Evolutionary conservation across 2,888 invertebrate genomes (phyloP).

Genomic region (Zeuzera pyrina): DNA sequence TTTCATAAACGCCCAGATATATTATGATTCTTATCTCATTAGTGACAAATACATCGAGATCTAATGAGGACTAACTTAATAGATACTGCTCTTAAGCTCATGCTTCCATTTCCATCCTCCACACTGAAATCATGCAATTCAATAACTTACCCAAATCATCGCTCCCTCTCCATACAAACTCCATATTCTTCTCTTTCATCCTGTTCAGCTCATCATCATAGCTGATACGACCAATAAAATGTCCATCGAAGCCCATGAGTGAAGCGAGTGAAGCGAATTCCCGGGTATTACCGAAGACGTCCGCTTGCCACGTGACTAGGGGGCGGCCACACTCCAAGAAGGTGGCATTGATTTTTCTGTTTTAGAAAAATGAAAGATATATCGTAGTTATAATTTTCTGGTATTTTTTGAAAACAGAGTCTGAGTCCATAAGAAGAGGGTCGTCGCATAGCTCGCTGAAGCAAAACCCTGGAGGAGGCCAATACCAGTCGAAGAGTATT

Average conservation of each 20-base stretch:
- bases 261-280: constrained; percentile 82
- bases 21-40: too few relatives aligned
- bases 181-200: constrained; percentile 75
- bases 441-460: constrained; percentile 87
- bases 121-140: too few relatives aligned
- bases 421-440: constrained; percentile 82
- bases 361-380: constrained; percentile 6
- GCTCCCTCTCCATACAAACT: constrained; percentile 89
- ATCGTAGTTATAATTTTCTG: constrained; percentile 40
- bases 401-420: constrained; percentile 83
- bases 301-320: constrained; percentile 83
- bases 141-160: constrained; percentile 77
- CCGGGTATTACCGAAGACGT: constrained; percentile 86
- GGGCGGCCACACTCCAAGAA: constrained; percentile 82
- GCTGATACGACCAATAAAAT: constrained; percentile 89
- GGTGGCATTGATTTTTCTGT: constrained; percentile 72
- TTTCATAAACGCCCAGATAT: too few relatives aligned
- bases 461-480: constrained; percentile 91
- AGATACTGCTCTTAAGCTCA: too few relatives aligned
- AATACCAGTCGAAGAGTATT: constrained; percentile 85
- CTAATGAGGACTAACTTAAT: too few relatives aligned
- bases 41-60: too few relatives aligned
- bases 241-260: constrained; percentile 78
- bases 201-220: constrained; percentile 83
- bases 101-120: too few relatives aligned